phyloP scores from a whole-genome alignment of 2,113 vertebrate species.

The Piaya cayana region DNA sequence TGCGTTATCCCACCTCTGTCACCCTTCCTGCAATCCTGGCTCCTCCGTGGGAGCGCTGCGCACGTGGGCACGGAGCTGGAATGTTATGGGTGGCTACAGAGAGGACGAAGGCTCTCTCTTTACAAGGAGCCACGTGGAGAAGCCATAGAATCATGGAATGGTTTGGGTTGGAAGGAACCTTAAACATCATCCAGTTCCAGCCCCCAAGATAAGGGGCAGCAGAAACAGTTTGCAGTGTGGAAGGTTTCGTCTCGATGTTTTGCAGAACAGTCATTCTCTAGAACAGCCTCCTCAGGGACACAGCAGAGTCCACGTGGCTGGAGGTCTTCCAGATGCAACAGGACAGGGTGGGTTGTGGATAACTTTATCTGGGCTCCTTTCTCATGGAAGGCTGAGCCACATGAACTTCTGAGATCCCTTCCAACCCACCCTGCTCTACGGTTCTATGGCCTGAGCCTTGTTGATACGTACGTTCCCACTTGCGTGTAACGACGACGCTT shows the following conservation, averaged over 20 bases:
- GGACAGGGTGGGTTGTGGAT: background rate
- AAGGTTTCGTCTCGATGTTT: background rate
- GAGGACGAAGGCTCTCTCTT: background rate
- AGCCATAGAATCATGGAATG: background rate
- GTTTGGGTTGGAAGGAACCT: too few species aligned
- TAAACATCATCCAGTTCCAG: too few species aligned
- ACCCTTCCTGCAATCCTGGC: background rate
- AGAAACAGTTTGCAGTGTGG: background rate
- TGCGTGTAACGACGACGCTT: background rate
- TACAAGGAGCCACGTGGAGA: background rate
- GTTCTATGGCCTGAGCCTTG: background rate
- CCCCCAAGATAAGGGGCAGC: background rate
- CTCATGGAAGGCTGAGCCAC: background rate
- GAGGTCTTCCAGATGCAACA: background rate
- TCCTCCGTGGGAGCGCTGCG: background rate
- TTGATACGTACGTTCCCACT: accelerated
- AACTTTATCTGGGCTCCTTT: background rate
- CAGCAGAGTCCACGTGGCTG: accelerated
- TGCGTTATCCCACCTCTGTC: background rate
- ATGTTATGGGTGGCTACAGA: background rate
- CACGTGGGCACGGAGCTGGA: accelerated
- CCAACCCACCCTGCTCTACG: accelerated
- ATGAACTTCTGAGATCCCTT: background rate
- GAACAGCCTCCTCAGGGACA: background rate
- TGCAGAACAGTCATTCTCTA: background rate